Base-by-base conservation (phyloP, 2,113 vertebrate genomes). In the Coracopsis vasa region DNA sequence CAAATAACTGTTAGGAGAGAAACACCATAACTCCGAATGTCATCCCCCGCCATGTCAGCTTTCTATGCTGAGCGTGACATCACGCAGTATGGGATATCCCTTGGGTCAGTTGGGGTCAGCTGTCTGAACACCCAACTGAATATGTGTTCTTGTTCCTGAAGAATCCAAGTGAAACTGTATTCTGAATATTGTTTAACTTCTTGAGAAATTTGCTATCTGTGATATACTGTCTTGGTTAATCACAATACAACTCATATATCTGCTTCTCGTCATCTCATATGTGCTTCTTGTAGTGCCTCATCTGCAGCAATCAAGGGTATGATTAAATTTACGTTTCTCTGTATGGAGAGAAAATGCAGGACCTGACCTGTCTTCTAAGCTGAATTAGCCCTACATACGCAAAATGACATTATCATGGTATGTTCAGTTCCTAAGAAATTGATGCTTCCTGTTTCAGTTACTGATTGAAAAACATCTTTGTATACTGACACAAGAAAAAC, bases 321-420 rank as follows among this genome's bases (percentile, higher is more conserved):
- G 64, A 84, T 85, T 78, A 72, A 69, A 78, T 64, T 80, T 88
- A n/a, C 14, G 41, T 90, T 84, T 88, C 69, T 85, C 84, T 88
- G 20, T 48, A 60, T 60, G 24, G 53, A 81, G n/a, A 74, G 53
- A 92, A 84, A 84, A 90, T 60, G 42, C 13, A 35, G 9, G 15
- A 62, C n/a, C 7, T 84, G 67, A 75, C 51, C 29, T 67, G 27
- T 80, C 24, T 53, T 84, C 78, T 62, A 69, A 67, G 37, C n/a
- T 67, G 56, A 62, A 58, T 53, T 58, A 13, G 16, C 45, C 80
- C 31, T 53, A 39, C 13, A 4, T 61, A 29, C 11, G 31, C 7
- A 70, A 67, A 67, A 84, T 19, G 66, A 2, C 42, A 29, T 72
- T 90, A 72, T 9, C 80, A 31, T n/a, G 60, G 21, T 67, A 51